Conservation (phyloP, 2,888 invertebrate species). For the Mycalesis mineus region DNA sequence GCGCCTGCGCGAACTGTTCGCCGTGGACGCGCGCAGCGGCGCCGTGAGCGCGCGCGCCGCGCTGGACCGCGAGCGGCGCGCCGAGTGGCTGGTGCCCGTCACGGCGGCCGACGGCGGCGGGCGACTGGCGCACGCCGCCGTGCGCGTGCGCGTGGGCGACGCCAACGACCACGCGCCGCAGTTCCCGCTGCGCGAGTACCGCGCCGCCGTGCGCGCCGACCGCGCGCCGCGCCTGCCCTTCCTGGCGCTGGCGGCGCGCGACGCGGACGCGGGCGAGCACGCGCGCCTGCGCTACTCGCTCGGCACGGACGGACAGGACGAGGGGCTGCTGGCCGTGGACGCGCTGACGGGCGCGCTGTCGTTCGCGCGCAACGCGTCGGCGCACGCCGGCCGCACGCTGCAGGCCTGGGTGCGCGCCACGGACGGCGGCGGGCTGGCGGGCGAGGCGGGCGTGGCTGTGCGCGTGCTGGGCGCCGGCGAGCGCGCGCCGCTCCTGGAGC, state of each 20-base stretch:
- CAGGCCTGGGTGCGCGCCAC: conserved; percentile 94
- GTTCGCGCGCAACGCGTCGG: conserved; percentile 79
- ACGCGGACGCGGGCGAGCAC: conserved; percentile 86
- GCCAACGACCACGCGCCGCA: conserved; percentile 90
- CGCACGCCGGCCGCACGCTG: conserved; percentile 82
- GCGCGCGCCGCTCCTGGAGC: conserved; percentile 84
- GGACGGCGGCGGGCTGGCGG: conserved; percentile 89
- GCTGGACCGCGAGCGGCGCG: conserved; percentile 85
- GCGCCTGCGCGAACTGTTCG: conserved; percentile 83
- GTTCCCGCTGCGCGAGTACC: conserved; percentile 87
- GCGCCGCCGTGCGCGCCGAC: conserved; percentile 81
- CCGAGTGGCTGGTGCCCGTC: conserved; percentile 81
- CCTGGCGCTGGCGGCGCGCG: conserved; percentile 79
- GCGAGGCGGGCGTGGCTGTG: conserved; percentile 89
- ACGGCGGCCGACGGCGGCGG: conserved; percentile 91
- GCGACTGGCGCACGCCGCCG: conserved; percentile 83
- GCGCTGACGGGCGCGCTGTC: conserved; percentile 85
- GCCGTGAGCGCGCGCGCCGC: conserved; percentile 82
- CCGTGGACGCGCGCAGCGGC: conserved; percentile 84
- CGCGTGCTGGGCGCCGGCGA: conserved; percentile 85
- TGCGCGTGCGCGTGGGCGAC: conserved; percentile 89
- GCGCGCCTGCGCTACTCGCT: conserved; percentile 86
- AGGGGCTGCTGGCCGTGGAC: conserved; percentile 86
- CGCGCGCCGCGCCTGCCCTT: conserved; percentile 53
- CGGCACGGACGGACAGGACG: conserved; percentile 65